These are phyloP conservation scores for Ceratothoa steindachneri DNA, from an alignment of 2,888 invertebrate genomes.

Conservation along the genomic window DNA sequence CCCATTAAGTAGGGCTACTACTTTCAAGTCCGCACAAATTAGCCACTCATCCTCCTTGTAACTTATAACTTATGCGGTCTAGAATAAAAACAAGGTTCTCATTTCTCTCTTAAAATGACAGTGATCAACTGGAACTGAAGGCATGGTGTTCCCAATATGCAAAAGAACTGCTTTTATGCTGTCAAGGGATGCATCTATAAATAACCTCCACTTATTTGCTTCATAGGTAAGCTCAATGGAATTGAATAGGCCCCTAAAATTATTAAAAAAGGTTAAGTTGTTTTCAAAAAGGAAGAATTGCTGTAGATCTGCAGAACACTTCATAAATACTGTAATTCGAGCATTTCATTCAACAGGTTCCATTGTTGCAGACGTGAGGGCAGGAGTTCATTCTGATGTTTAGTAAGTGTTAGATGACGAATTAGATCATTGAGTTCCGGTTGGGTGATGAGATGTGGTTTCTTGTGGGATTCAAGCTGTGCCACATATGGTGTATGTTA, in stretches of 20 bases:
- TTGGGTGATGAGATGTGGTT: too few species aligned
- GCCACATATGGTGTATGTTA: too few species aligned
- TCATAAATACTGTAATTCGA: constrained; percentile 2
- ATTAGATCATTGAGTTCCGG: constrained; percentile 15
- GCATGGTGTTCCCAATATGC: constrained; percentile 17
- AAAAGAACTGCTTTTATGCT: constrained; percentile 13
- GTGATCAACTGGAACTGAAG: constrained; percentile 16
- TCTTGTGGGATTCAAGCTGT: too few species aligned
- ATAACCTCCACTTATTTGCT: constrained; percentile 8
- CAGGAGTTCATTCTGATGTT: constrained; percentile 15
- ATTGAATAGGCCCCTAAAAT: not conserved
- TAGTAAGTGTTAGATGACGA: constrained; percentile 8
- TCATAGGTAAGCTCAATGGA: constrained; percentile 6
- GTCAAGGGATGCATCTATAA: constrained; percentile 16
- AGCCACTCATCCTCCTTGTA: not conserved
- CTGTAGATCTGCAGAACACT: constrained; percentile 1
- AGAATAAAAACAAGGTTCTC: constrained; percentile 18
- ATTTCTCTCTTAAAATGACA: not conserved
- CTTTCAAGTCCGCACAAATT: constrained; percentile 17
- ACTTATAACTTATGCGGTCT: constrained; percentile 1
- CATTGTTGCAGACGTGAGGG: constrained; percentile 12
- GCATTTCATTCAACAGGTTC: not conserved
- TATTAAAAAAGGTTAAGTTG: not conserved
- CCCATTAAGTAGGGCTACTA: constrained; percentile 16
- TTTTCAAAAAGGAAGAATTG: not conserved